phyloP scores from a whole-genome alignment of 1,140 invertebrate species.

The Calephelis virginiensis region DNA sequence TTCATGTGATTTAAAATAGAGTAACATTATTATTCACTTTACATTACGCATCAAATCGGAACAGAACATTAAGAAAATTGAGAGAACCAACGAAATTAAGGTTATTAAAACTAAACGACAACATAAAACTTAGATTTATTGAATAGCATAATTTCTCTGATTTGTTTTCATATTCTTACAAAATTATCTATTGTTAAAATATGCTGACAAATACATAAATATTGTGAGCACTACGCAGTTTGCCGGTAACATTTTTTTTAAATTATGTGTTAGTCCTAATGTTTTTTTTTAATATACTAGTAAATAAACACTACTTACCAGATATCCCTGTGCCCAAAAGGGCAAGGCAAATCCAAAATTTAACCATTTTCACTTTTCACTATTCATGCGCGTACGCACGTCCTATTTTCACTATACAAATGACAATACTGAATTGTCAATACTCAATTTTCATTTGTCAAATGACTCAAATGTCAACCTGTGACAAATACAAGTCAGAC shows the following conservation, averaged over 20 bases:
- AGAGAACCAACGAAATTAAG: too few relatives aligned
- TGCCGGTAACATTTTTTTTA: not conserved
- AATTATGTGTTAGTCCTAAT: not conserved
- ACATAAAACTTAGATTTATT: too few relatives aligned
- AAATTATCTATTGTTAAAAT: not conserved
- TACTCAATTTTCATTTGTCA: too few relatives aligned
- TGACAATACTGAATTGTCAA: constrained; percentile 20
- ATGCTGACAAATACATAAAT: not conserved
- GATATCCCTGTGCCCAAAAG: constrained; percentile 23
- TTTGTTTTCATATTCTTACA: not conserved
- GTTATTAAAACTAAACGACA: too few relatives aligned
- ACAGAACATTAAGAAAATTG: too few relatives aligned
- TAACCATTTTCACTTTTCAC: constrained; percentile 24
- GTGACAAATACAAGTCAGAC: not conserved
- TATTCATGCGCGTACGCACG: constrained; percentile 27
- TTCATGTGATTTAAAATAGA: too few relatives aligned
- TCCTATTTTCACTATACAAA: not conserved
- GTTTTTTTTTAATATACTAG: not conserved
- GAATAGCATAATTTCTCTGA: not conserved
- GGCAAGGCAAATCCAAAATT: constrained; percentile 29
- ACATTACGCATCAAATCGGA: too few relatives aligned
- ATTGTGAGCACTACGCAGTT: not conserved
- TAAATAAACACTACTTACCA: constrained; percentile 18
- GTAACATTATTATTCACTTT: too few relatives aligned
- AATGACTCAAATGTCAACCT: not conserved